Evolutionary conservation across 2,113 vertebrate species (phyloP).

Genomic region (Peromyscus polionotus): DNA sequence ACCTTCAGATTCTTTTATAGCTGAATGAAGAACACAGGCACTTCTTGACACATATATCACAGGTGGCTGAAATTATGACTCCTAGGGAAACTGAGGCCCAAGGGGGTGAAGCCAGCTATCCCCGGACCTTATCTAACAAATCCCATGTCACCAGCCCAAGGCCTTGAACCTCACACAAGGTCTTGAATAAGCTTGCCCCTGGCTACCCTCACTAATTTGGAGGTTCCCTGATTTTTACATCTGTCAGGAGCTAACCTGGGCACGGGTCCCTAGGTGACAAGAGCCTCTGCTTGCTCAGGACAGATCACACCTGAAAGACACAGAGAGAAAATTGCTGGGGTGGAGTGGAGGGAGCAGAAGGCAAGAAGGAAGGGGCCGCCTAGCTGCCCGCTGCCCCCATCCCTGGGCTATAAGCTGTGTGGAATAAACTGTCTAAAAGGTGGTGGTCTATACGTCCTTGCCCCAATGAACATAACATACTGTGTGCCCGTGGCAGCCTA

Average conservation of each 20-base stretch:
- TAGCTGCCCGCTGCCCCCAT: neutral
- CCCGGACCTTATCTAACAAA: neutral
- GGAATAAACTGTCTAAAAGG: neutral
- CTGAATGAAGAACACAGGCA: neutral
- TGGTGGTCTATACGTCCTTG: neutral
- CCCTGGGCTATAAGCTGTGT: neutral
- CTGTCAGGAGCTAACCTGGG: neutral
- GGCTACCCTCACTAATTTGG: neutral
- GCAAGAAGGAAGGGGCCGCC: neutral
- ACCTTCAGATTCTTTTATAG: neutral
- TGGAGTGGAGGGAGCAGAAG: neutral
- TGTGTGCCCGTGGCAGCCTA: neutral
- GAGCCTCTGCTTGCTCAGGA: neutral
- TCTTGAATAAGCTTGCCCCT: neutral
- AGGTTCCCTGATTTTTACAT: neutral
- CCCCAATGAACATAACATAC: fast-evolving
- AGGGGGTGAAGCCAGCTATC: neutral
- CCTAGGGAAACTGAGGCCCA: neutral
- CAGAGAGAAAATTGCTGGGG: neutral
- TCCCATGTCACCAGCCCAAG: neutral
- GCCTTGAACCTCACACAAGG: neutral
- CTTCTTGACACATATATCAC: neutral
- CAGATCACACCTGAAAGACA: neutral
- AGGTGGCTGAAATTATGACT: neutral
- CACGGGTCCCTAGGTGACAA: neutral